phyloP scores from a whole-genome alignment of 2,797 vertebrate species.

The Heliangelus exortis region DNA sequence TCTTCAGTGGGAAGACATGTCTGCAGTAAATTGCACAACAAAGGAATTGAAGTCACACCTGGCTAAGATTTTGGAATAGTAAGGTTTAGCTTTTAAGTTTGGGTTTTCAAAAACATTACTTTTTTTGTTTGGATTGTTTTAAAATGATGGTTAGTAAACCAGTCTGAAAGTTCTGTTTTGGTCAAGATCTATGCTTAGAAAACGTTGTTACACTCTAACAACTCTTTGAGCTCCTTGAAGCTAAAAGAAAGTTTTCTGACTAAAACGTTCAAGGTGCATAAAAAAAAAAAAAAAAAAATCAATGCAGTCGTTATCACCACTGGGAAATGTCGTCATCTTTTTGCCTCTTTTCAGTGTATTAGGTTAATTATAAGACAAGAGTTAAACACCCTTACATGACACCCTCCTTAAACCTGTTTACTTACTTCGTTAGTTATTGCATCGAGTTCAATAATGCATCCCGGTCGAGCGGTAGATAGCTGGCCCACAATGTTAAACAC shows the following conservation, averaged over 20 bases:
- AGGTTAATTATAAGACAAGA: too few species aligned
- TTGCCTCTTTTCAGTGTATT: too few species aligned
- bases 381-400: neutral
- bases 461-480: slow-evolving; percentile 96
- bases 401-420: neutral
- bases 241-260: neutral
- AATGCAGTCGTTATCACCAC: neutral
- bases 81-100: neutral
- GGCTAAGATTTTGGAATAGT: neutral
- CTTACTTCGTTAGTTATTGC: slow-evolving; percentile 95
- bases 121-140: neutral
- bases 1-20: neutral
- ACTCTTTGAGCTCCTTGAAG: neutral
- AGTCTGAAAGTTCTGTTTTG: neutral
- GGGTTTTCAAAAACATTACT: neutral
- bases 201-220: neutral
- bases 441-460: slow-evolving; percentile 97
- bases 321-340: too few species aligned
- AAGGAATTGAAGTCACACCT: neutral
- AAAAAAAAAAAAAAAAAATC: neutral
- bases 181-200: neutral
- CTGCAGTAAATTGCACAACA: neutral
- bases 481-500: slow-evolving; percentile 99
- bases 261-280: neutral
- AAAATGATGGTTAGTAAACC: neutral